phyloP scores from a whole-genome alignment of 2,797 vertebrate species.

The Paramormyrops hopkinsi region DNA sequence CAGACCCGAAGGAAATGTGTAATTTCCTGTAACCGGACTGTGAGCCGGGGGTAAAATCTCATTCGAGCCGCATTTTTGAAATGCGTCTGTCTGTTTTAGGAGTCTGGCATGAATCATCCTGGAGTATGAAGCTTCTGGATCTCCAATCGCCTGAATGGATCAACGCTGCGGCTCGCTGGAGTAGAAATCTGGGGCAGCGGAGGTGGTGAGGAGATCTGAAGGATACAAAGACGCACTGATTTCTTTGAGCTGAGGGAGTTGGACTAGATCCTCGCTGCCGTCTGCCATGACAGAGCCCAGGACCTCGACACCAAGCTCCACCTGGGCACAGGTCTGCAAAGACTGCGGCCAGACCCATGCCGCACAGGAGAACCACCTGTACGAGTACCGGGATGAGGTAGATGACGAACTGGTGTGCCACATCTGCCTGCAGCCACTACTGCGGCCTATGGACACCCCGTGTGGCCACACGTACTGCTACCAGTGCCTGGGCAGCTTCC shows the following conservation, averaged over 20 bases:
- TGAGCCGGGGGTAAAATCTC: slow-evolving; percentile 36
- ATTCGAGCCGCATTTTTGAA: slow-evolving; percentile 30
- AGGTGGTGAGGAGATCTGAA: not conserved
- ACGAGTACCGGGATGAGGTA: slow-evolving; percentile 86
- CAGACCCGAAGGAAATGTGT: slow-evolving; percentile 58
- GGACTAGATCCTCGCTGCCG: not conserved
- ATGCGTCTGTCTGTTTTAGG: slow-evolving; percentile 42
- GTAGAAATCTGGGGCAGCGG: not conserved
- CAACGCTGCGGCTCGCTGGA: slow-evolving; percentile 18
- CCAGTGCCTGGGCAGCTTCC: slow-evolving; percentile 80
- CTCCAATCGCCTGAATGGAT: slow-evolving; percentile 25
- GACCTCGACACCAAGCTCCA: slow-evolving; percentile 41
- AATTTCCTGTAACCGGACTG: slow-evolving; percentile 63
- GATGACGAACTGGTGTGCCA: slow-evolving; percentile 87
- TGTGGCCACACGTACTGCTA: slow-evolving; percentile 88
- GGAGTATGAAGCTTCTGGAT: slow-evolving; percentile 35
- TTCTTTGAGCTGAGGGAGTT: not conserved
- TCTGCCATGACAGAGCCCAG: slow-evolving; percentile 56
- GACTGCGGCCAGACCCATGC: slow-evolving; percentile 83
- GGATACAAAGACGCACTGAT: slow-evolving; percentile 23
- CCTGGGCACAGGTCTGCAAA: slow-evolving; percentile 68
- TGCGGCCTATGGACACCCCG: slow-evolving; percentile 86
- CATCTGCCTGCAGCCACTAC: slow-evolving; percentile 85
- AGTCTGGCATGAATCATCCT: slow-evolving; percentile 49
- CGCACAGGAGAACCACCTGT: slow-evolving; percentile 75